Conservation (phyloP, 1,140 invertebrate species). For the Bombus superbus region DNA sequence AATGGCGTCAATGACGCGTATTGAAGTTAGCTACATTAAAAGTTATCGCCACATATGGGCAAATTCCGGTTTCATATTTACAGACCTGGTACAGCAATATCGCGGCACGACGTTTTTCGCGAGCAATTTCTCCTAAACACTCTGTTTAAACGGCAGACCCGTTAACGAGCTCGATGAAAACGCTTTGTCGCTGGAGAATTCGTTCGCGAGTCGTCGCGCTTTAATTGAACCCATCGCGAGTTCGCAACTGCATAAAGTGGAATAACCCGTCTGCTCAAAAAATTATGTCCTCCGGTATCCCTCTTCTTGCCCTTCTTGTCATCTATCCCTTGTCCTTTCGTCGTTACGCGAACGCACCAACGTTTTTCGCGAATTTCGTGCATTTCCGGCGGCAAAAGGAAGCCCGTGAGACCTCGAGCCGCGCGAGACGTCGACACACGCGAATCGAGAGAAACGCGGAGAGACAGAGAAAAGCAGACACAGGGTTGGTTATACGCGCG, state of each 20-base stretch:
- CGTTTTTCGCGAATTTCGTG: conserved; percentile 27
- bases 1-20: too few relatives aligned
- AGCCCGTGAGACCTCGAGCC: background rate
- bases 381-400: conserved; percentile 23
- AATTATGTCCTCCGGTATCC: background rate
- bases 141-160: too few relatives aligned
- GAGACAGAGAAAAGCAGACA: background rate
- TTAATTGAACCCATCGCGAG: conserved; percentile 6
- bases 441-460: background rate
- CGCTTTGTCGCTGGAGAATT: background rate
- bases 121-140: too few relatives aligned
- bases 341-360: background rate
- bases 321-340: too few relatives aligned
- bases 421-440: background rate
- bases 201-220: background rate
- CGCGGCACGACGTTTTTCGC: too few relatives aligned
- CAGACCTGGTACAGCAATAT: too few relatives aligned
- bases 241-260: background rate
- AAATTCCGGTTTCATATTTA: too few relatives aligned
- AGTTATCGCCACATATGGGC: too few relatives aligned
- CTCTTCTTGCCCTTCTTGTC: too few relatives aligned
- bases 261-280: background rate
- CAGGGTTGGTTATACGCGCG: conserved; percentile 67
- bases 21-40: too few relatives aligned
- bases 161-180: background rate